phyloP scores from a whole-genome alignment of 2,888 invertebrate species.

The Glaucopsyche alexis region DNA sequence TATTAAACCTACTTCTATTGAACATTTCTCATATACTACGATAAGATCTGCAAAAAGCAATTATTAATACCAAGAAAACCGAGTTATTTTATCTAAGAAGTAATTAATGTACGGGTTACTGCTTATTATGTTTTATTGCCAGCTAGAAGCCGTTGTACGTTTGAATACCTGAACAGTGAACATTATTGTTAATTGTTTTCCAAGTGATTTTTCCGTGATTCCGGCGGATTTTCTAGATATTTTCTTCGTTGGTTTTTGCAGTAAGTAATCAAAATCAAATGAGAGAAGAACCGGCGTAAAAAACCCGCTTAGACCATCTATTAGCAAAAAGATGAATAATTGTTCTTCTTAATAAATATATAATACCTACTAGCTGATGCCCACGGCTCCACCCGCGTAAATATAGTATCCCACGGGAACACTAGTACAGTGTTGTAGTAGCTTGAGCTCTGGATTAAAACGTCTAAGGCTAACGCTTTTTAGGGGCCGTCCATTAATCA shows the following conservation, averaged over 20 bases:
- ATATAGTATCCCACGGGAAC: too few species aligned
- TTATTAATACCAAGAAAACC: conserved; percentile 21
- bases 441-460: too few species aligned
- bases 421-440: too few species aligned
- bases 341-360: too few species aligned
- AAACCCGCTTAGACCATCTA: too few species aligned
- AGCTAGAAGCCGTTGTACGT: neutral
- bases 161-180: conserved; percentile 3
- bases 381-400: too few species aligned
- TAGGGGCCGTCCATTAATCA: too few species aligned
- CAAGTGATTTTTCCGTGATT: neutral
- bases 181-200: neutral
- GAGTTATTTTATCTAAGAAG: conserved; percentile 20
- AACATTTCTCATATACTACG: conserved; percentile 15
- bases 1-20: neutral
- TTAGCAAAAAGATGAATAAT: too few species aligned
- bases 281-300: too few species aligned
- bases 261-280: too few species aligned
- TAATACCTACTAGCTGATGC: too few species aligned
- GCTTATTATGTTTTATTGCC: conserved; percentile 19
- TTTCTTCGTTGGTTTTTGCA: neutral
- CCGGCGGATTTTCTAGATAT: neutral
- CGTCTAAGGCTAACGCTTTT: too few species aligned
- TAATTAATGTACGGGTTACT: conserved; percentile 25
- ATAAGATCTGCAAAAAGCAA: conserved; percentile 28